Evolutionary conservation across 2,113 vertebrate genomes (phyloP), one percentile per base, ranked within the genome.

Genomic region (Pelodiscus sinensis): DNA sequence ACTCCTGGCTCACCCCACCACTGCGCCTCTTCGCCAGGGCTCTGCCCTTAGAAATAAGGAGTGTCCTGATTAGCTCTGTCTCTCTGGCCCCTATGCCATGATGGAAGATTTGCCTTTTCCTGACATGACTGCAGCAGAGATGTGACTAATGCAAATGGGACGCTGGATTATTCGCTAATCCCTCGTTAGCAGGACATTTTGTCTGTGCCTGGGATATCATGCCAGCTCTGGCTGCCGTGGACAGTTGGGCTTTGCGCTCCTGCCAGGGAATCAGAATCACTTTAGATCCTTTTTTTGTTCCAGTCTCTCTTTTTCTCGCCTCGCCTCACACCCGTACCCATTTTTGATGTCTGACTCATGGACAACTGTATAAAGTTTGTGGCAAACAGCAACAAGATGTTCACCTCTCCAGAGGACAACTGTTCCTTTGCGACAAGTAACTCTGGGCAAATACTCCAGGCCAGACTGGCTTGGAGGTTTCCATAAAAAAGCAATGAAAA

Each of bases 1-100:
- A 54, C 52, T 54, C 52, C 10, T 2, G 14, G 52, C 10, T 54
- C 58, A 9, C 2, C 3, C n/a, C 0, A 0, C 16, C 18, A 21
- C n/a, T 10, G n/a, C 50, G 19, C 54, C 14, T 50, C 82, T 13
- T 5, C 0, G 38, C 50, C 58, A 31, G 2, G 9, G 16, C 0
- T 0, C 0, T 5, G 4, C 3, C 9, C 1, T 4, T 27, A 2
- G 83, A 71, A 25, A 29, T 2, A 9, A 80, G 1, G 11, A 14
- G 4, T 15, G 0, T 29, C 55, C 58, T 88, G 89, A 79, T 12
- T 1, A 21, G 9, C 4, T 57, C 35, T 0, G 0, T 71, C 0
- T 2, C 25, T 2, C 9, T 3, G 0, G 3, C 65, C 29, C 35
- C 65, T 71, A 35, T 71, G 65, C 65, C 65, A 38, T 44, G 6